A percentile compares a stretch with the other conserved stretches of the same genome.
Evolutionary conservation across 2,888 invertebrate species (phyloP).

Genomic region (Lithophane semibrunnea): DNA sequence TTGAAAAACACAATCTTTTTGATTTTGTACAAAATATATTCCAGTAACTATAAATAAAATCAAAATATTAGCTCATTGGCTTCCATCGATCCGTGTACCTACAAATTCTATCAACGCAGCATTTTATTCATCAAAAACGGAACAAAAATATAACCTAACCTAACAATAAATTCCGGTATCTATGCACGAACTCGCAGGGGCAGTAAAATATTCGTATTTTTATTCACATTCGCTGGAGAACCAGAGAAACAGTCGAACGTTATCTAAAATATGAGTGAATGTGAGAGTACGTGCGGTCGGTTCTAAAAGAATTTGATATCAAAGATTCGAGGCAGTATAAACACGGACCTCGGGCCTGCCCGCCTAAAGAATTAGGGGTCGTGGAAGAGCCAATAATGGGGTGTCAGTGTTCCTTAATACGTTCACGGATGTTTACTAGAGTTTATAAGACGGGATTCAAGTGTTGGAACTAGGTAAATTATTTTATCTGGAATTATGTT

Average conservation of each 20-base stretch:
- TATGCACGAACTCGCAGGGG: slow-evolving; percentile 71
- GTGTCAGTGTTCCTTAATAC: slow-evolving; percentile 1
- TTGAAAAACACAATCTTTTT: neutral
- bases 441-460: neutral
- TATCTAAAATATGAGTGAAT: slow-evolving; percentile 88
- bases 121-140: slow-evolving; percentile 66
- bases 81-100: slow-evolving; percentile 39
- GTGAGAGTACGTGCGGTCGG: slow-evolving; percentile 84
- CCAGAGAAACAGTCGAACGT: slow-evolving; percentile 84
- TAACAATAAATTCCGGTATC: slow-evolving; percentile 76
- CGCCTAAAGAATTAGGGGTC: slow-evolving; percentile 40
- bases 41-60: neutral
- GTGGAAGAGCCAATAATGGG: slow-evolving; percentile 46
- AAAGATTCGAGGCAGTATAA: slow-evolving; percentile 80
- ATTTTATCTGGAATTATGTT: neutral
- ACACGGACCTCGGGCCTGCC: slow-evolving; percentile 65
- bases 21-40: neutral
- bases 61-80: slow-evolving; percentile 44
- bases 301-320: slow-evolving; percentile 88
- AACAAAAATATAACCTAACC: slow-evolving; percentile 68
- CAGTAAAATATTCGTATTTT: slow-evolving; percentile 84
- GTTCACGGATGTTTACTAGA: neutral
- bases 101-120: slow-evolving; percentile 50
- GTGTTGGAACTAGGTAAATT: neutral
- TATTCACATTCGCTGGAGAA: slow-evolving; percentile 80